Percentiles rank a stretch among this genome's conserved stretches.
Evolutionary conservation across 2,113 vertebrate genomes (phyloP).

Genomic region (Tetraodon nigroviridis): DNA sequence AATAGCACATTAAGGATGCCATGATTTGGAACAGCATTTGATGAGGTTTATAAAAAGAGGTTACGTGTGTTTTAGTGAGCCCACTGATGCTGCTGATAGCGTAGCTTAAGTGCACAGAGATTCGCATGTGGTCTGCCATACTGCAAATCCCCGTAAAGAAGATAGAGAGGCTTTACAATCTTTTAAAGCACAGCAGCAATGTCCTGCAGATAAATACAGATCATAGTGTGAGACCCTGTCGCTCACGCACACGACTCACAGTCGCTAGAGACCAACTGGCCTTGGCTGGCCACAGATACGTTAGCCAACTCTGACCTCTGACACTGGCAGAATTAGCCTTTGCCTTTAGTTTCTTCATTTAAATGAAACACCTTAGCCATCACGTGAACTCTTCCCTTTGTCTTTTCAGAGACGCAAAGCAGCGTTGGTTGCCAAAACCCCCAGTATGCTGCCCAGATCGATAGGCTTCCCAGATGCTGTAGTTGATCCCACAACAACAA

Average conservation of each 20-base stretch:
- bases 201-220: constrained; percentile 71
- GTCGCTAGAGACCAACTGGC: too few species aligned
- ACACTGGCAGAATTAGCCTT: background rate
- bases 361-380: constrained; percentile 20
- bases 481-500: constrained; percentile 48
- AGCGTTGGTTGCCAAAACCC: constrained; percentile 16
- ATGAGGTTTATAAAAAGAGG: constrained; percentile 33
- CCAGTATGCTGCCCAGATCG: constrained; percentile 24
- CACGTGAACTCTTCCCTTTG: constrained; percentile 9
- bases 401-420: background rate
- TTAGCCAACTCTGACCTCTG: background rate
- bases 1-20: constrained; percentile 47
- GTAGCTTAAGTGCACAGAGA: constrained; percentile 64
- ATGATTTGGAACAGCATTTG: constrained; percentile 57
- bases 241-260: constrained; percentile 36
- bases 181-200: constrained; percentile 69
- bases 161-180: constrained; percentile 74
- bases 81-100: constrained; percentile 55
- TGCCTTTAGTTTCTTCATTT: constrained; percentile 32
- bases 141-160: constrained; percentile 71
- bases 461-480: constrained; percentile 38
- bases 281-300: background rate
- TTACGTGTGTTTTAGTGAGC: constrained; percentile 49
- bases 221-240: constrained; percentile 73
- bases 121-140: constrained; percentile 65